Evolutionary conservation across 2,113 vertebrate species (phyloP), one percentile per base, ranked within the genome.

Genomic region (Eira barbara): DNA sequence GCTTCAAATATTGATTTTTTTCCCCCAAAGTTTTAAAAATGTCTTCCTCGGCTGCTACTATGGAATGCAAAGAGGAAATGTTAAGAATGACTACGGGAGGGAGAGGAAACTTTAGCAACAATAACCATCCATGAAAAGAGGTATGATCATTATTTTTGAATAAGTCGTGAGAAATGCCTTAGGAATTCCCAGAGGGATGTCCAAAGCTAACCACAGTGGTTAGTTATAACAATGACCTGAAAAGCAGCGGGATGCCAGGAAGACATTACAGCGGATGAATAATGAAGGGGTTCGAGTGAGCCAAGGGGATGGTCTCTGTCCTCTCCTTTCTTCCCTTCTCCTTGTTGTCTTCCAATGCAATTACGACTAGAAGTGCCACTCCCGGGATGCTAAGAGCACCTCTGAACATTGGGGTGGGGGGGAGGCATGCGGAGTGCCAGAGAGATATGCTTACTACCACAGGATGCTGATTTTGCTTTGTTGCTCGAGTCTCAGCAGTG

Each of bases 1-100:
- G 89, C 85, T 95, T 96, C 79, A 90, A 92, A 92, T 96, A 97
- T 74, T 85, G 84, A 97, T 73, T 90, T 71, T 55, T 12, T 27
- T 31, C 0, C 18, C 42, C 55, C 45, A 7, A 88, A 61, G 39
- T 74, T 94, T 96, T 94, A 96, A 97, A 94, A 95, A 96, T 79
- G 91, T n/a, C 57, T 82, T 92, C 87, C 49, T 63, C 69, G 57
- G 57, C 42, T 55, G 59, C 45, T 96, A 55, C 47, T 73, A 61
- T 6, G 47, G 59, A 74, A 96, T 61, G 63, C n/a, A 90, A 83
- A 87, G 74, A 78, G 36, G 91, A 93, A 89, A 49, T n/a, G 36
- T 25, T 47, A 52, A 97, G 82, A 52, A 92, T 18, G 52, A 7
- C 36, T 27, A 34, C 7, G 42, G 39, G 74, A 95, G 10, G 17